Evolutionary conservation across 2,113 vertebrate genomes (phyloP).

Genomic region (Alces alces): DNA sequence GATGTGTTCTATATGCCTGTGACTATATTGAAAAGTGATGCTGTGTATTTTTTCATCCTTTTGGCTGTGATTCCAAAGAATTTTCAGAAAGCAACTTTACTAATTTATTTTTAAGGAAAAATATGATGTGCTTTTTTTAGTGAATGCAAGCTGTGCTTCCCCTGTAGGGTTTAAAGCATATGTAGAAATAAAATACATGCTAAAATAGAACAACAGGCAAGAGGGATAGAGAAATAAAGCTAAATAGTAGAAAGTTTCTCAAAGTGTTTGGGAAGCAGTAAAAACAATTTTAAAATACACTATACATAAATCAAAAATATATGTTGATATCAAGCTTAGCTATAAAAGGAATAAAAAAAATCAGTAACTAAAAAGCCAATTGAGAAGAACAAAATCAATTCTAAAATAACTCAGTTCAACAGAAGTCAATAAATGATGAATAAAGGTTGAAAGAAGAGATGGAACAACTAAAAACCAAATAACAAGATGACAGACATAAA

Average conservation of each 20-base stretch:
- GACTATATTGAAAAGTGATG: slow-evolving; percentile 3
- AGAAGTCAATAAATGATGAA: not conserved
- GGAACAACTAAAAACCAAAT: not conserved
- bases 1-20: not conserved
- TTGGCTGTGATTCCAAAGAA: slow-evolving; percentile 40
- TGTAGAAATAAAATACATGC: slow-evolving; percentile 53
- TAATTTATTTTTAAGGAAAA: slow-evolving; percentile 52
- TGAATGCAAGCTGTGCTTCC: slow-evolving; percentile 55
- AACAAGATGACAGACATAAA: not conserved
- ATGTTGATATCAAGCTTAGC: not conserved
- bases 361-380: not conserved
- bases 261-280: not conserved
- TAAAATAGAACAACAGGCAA: slow-evolving; percentile 39
- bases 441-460: not conserved
- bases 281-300: not conserved
- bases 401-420: not conserved
- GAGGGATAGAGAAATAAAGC: slow-evolving; percentile 28
- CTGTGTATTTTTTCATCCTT: slow-evolving; percentile 16
- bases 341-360: not conserved
- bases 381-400: slow-evolving; percentile 2
- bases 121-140: slow-evolving; percentile 36
- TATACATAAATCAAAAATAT: not conserved
- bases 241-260: slow-evolving; percentile 31
- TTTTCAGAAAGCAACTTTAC: slow-evolving; percentile 42
- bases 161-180: slow-evolving; percentile 51